These are phyloP conservation scores for Caenorhabditis briggsae DNA, from an alignment of 1,140 invertebrate genomes.

Conservation along the genomic window DNA sequence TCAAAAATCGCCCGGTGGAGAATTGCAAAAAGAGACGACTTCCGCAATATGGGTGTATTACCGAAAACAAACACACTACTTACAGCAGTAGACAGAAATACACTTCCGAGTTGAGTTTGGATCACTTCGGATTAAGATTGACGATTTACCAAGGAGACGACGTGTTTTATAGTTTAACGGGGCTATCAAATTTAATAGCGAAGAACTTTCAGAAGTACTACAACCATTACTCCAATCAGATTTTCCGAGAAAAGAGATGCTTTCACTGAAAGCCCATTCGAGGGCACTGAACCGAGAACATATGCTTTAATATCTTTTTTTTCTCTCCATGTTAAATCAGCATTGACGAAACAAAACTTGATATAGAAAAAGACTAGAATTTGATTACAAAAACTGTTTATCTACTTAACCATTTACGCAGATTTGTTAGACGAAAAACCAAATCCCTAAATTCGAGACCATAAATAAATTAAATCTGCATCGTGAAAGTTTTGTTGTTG, in stretches of 20 bases:
- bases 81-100: neutral
- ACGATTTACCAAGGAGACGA: too few relatives aligned
- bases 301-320: neutral
- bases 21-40: neutral
- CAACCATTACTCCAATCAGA: neutral
- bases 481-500: slow-evolving; percentile 9
- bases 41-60: neutral
- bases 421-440: neutral
- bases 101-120: neutral
- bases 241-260: neutral
- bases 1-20: too few relatives aligned
- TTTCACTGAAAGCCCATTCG: neutral
- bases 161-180: neutral
- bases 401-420: too few relatives aligned
- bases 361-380: neutral
- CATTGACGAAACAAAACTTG: neutral
- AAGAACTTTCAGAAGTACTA: neutral
- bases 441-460: neutral
- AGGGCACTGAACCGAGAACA: slow-evolving; percentile 38
- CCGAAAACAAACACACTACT: neutral
- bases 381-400: too few relatives aligned
- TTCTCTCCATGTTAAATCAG: neutral
- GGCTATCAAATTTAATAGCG: neutral
- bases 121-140: too few relatives aligned
- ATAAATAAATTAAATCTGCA: slow-evolving; percentile 11